Evolutionary conservation across 2,113 vertebrate species (phyloP).

Genomic region (Rhabdomys dilectus): DNA sequence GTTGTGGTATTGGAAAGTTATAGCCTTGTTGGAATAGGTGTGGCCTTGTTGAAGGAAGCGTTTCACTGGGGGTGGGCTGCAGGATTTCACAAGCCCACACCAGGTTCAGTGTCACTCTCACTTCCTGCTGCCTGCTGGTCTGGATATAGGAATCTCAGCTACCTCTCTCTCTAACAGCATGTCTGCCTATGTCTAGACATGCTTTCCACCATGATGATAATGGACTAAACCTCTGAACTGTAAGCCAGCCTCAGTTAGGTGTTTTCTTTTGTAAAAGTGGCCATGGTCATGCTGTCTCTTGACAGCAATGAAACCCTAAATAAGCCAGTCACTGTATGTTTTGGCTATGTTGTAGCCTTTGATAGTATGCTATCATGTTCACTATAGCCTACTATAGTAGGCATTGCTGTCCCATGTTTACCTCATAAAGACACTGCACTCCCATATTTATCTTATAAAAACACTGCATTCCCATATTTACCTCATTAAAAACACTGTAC

Average conservation of each 20-base stretch:
- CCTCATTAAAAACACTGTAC: neutral
- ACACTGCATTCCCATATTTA: neutral
- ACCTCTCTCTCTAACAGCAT: no score
- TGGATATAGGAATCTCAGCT: neutral
- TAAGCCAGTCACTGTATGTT: neutral
- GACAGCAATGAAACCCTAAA: neutral
- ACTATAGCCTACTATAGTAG: no score
- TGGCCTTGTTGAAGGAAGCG: neutral
- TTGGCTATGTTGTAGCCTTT: neutral
- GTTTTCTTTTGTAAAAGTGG: neutral
- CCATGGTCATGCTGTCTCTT: neutral
- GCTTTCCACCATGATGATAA: neutral
- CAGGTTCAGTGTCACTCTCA: neutral
- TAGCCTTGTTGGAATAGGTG: neutral
- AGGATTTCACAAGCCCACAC: neutral
- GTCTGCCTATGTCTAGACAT: neutral
- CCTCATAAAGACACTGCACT: neutral
- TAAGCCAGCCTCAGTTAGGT: neutral
- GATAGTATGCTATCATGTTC: neutral
- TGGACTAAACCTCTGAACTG: neutral
- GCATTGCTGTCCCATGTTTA: no score
- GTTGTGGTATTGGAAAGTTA: neutral
- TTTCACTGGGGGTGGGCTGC: neutral
- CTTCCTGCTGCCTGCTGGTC: neutral
- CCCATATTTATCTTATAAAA: neutral